Base-by-base conservation (phyloP, 1,140 invertebrate genomes). In the Drosophila lowei region DNA sequence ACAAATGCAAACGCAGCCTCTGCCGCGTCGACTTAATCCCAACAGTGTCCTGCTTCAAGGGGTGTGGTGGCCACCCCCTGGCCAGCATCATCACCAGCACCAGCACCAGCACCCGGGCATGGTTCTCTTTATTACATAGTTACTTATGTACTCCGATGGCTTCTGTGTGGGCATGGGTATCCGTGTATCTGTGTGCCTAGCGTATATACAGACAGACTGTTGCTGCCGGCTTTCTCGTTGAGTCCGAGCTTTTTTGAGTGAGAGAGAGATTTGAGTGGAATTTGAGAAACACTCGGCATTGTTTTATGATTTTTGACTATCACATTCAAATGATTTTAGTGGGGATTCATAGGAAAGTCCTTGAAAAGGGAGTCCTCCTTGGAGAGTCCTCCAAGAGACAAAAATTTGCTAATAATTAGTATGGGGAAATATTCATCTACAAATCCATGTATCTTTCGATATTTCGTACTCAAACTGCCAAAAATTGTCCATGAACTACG, bases 161-260 rank as follows among this genome's bases (percentile, higher is more conserved):
- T 55, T 50, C n/a, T 64, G 16, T 54, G 43, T 59, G 42, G 41
- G n/a, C 60, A n/a, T 54, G 43, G 52, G 42, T 44, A n/a, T 65
- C 38, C 23, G 44, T 52, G 56, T 64, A 28, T 56, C 18, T 66
- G 61, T 61, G 52, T 52, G 25, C 11, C 15, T 7, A 11, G 63
- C 48, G 53, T 49, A 44, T 55, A 57, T 34, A 58, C 25, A 67
- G 21, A 58, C 72, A 88, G 64, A 83, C 84, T 88, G 83, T 88
- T 88, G 83, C 83, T 88, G 83, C 83, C 83, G 83, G 83, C 84
- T 79, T 88, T 88, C 64, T 49, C 46, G 72, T 70, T 50, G 73
- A 73, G 42, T 43, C 25, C 38, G 76, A 83, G 72, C 75, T 83
- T 43, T 42, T 62, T 72, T 38, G 54, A 70, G 77, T 70, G 72